These are phyloP conservation scores for Actenoides lindsayi DNA, from an alignment of 2,113 vertebrate species.

Conservation along the genomic window DNA sequence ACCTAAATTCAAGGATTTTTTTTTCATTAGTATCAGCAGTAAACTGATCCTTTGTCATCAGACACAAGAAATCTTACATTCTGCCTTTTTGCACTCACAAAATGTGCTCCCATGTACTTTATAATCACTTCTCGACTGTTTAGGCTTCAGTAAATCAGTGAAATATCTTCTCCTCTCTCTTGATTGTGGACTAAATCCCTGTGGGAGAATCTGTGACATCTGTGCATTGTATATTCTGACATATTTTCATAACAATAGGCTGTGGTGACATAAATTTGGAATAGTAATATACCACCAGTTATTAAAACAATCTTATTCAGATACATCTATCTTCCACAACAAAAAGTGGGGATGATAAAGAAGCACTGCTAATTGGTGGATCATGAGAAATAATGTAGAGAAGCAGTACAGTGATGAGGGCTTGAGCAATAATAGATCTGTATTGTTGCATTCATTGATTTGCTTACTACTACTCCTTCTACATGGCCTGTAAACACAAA, in stretches of 20 bases:
- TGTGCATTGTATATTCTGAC: neutral
- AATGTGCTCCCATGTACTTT: neutral
- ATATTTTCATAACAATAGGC: neutral
- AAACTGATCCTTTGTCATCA: neutral
- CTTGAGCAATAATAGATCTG: neutral
- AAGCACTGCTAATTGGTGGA: neutral
- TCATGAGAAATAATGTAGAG: neutral
- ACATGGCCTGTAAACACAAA: neutral
- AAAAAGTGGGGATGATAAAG: neutral
- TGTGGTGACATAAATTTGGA: neutral
- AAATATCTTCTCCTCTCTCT: neutral
- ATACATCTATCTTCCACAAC: neutral
- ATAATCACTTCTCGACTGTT: neutral
- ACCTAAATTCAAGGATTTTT: neutral
- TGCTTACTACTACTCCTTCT: neutral
- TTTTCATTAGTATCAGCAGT: neutral
- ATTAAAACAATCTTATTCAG: neutral
- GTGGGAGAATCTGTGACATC: neutral
- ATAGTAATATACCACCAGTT: neutral
- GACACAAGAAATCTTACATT: neutral
- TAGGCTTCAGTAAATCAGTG: neutral
- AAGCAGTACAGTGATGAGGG: neutral
- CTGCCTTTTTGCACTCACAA: neutral
- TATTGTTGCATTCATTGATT: neutral
- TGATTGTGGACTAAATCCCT: neutral